Evolutionary conservation across 2,888 invertebrate species (phyloP).

Genomic region (Tetranychus piercei): DNA sequence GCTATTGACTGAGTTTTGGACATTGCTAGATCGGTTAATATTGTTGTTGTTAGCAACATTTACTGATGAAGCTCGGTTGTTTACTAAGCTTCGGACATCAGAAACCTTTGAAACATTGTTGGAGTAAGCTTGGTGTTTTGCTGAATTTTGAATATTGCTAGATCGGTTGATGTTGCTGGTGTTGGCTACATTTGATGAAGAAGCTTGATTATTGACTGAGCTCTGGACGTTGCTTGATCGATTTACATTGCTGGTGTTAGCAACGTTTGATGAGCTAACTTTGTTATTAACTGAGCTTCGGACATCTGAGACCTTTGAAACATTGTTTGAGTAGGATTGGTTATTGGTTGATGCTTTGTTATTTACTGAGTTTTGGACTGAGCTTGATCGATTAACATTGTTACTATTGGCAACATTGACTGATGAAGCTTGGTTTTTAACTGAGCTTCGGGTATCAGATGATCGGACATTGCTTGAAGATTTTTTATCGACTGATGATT

Average conservation of each 20-base stretch:
- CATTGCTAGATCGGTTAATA: background rate
- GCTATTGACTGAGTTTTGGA: background rate
- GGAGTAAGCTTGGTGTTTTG: no score
- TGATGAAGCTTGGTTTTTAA: background rate
- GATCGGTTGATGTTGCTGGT: background rate
- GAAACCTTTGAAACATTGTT: no score
- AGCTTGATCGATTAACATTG: background rate
- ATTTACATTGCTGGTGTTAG: background rate
- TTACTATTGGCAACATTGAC: background rate
- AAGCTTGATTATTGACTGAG: background rate
- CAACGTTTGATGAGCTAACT: background rate
- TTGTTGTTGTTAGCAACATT: no score
- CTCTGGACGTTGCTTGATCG: background rate
- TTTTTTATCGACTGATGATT: background rate
- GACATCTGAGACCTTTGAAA: background rate
- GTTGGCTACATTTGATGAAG: no score
- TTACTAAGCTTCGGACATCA: background rate
- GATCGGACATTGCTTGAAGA: no score
- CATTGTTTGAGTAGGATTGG: background rate
- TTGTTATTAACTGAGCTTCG: background rate
- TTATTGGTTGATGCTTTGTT: no score
- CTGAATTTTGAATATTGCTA: background rate
- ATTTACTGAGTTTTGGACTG: no score
- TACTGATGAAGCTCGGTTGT: no score
- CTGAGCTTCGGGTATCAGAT: background rate